phyloP scores from a whole-genome alignment of 2,113 vertebrate genomes.

The Nothobranchius furzeri region DNA sequence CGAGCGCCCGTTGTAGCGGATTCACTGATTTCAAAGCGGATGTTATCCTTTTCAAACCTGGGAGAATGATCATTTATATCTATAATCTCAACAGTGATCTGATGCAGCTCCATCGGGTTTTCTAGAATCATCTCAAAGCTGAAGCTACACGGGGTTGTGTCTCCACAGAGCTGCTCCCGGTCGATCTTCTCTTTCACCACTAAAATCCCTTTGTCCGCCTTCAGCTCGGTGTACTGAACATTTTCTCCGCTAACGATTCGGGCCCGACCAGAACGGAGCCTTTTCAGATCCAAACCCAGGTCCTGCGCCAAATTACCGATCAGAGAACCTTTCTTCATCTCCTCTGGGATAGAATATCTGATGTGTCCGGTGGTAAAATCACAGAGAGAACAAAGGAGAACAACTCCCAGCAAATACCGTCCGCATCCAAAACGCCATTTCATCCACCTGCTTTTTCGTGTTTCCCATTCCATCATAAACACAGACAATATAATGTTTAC shows the following conservation, averaged over 20 bases:
- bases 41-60: neutral
- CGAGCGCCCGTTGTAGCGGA: neutral
- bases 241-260: constrained; percentile 65
- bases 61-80: constrained; percentile 70
- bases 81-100: constrained; percentile 53
- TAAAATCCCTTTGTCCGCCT: constrained; percentile 64
- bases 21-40: constrained; percentile 18
- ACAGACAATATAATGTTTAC: too few relatives aligned
- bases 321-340: constrained; percentile 40
- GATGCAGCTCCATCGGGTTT: constrained; percentile 64
- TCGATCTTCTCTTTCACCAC: constrained; percentile 66
- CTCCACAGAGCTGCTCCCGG: constrained; percentile 66
- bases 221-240: constrained; percentile 63
- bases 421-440: constrained; percentile 17
- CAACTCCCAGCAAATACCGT: neutral
- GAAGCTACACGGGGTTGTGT: constrained; percentile 61
- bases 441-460: neutral
- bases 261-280: constrained; percentile 22
- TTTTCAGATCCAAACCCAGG: constrained; percentile 30
- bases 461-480: neutral
- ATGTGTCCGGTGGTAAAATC: constrained; percentile 22
- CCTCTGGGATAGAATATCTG: constrained; percentile 57
- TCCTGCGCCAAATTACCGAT: constrained; percentile 74
- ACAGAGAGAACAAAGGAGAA: neutral
- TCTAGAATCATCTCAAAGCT: constrained; percentile 71